A percentile compares a stretch with the other conserved stretches of the same genome.
phyloP scores from a whole-genome alignment of 2,797 vertebrate species.

The Lateolabrax maculatus region DNA sequence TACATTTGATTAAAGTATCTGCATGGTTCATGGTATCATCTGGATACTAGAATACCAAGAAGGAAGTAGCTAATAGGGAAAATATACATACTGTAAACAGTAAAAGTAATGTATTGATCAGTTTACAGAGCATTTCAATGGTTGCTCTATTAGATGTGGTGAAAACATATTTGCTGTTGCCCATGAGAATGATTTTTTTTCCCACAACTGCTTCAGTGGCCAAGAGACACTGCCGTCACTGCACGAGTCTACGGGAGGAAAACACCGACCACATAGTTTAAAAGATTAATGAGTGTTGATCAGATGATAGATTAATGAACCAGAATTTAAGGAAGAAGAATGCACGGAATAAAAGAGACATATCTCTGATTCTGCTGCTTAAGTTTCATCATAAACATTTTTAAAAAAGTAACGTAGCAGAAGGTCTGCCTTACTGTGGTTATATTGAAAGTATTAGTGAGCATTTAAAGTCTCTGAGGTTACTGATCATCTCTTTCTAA shows the following conservation, averaged over 20 bases:
- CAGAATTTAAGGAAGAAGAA: neutral
- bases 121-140: neutral
- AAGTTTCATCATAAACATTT: neutral
- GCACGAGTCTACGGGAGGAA: neutral
- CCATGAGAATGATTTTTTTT: too few species aligned
- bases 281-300: neutral
- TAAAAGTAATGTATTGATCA: neutral
- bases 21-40: neutral
- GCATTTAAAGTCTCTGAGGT: neutral
- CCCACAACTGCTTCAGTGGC: too few species aligned
- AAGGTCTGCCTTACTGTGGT: neutral
- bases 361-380: neutral
- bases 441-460: neutral
- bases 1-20: neutral
- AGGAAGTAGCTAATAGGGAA: neutral
- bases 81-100: neutral
- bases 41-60: neutral
- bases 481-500: neutral
- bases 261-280: too few species aligned
- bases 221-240: too few species aligned
- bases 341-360: accelerated
- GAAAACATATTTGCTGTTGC: too few species aligned
- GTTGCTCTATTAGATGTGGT: neutral
- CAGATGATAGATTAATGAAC: neutral
- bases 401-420: too few species aligned